Evolutionary conservation across 2,113 vertebrate species (phyloP), one percentile per base, ranked within the genome.

Genomic region (Vombatus ursinus): DNA sequence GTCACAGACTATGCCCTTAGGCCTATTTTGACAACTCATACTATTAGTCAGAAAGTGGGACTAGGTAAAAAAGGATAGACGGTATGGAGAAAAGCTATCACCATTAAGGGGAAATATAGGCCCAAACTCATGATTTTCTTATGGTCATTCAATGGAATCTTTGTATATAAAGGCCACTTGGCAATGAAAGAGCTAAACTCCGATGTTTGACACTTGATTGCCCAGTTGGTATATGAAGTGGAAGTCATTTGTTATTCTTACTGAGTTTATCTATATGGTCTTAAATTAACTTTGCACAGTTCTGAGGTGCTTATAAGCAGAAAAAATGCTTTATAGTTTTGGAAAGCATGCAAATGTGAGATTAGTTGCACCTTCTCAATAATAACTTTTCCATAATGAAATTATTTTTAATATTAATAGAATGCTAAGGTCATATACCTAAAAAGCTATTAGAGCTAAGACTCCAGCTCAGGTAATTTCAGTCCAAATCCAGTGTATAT

Each of bases 181-280:
- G 48, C 0, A 52, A 8, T 90, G 26, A 11, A 96, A 47, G 26
- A 93, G 9, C 91, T n/a, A 44, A 11, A 91, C 52, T 61, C 90
- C 90, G 53, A 95, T 90, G 50, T 92, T 57, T 91, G 54, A 93
- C 11, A 2, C 57, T 97, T 11, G 54, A 90, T 52, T 77, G 47
- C 10, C 95, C 26, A 23, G 92, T 91, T 94, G 5, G 52, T 49
- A 50, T 91, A 96, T 25, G 47, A 93, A 90, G n/a, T 25, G 95
- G 89, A 91, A 57, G 11, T 61, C 90, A 31, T 95, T 92, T 92
- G 26, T 92, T 77, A 95, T 92, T 68, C 93, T 95, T 10, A 1
- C 3, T 89, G 14, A 90, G 91, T n/a, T 89, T 53, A 3, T 96
- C 50, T 57, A 52, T 26, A 3, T n/a, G 50, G 11, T 84, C 95